Conservation (phyloP, 2,797 vertebrate genomes). For the Etheostoma nigrum region DNA sequence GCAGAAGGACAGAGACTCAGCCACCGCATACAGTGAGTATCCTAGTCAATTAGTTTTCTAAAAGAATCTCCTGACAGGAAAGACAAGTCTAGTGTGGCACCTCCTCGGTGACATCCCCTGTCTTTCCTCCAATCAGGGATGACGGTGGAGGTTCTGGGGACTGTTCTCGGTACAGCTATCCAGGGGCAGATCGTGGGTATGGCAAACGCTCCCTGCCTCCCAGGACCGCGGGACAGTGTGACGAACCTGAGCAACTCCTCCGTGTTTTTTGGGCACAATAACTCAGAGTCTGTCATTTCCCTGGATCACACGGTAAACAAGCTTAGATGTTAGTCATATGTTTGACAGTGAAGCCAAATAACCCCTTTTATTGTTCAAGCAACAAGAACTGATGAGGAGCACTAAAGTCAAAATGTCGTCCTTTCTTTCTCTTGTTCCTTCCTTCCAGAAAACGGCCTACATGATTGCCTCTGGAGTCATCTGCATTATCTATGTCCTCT, state of each 20-base stretch:
- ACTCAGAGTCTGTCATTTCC: constrained; percentile 76
- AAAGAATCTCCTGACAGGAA: neutral
- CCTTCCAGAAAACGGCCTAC: constrained; percentile 89
- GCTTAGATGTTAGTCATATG: neutral
- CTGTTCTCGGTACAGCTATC: constrained; percentile 92
- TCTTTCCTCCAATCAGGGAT: constrained; percentile 86
- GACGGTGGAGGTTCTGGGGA: constrained; percentile 96
- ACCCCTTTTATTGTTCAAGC: neutral
- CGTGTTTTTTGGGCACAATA: constrained; percentile 69
- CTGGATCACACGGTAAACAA: constrained; percentile 87
- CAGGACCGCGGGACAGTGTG: constrained; percentile 13
- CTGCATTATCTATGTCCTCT: constrained; percentile 90
- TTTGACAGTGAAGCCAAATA: neutral
- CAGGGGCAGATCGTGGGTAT: constrained; percentile 97
- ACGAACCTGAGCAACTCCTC: constrained; percentile 27
- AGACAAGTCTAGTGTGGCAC: neutral
- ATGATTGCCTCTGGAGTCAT: constrained; percentile 94
- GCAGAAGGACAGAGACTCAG: constrained; percentile 96
- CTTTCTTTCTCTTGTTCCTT: neutral
- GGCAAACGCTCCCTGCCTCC: constrained; percentile 87
- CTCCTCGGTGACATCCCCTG: neutral
- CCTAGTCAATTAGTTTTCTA: too few species aligned
- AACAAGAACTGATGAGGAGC: neutral
- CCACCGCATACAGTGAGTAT: constrained; percentile 96
- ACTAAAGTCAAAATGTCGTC: neutral